phyloP scores from a whole-genome alignment of 1,140 invertebrate species.

The Cataglyphis hispanica region DNA sequence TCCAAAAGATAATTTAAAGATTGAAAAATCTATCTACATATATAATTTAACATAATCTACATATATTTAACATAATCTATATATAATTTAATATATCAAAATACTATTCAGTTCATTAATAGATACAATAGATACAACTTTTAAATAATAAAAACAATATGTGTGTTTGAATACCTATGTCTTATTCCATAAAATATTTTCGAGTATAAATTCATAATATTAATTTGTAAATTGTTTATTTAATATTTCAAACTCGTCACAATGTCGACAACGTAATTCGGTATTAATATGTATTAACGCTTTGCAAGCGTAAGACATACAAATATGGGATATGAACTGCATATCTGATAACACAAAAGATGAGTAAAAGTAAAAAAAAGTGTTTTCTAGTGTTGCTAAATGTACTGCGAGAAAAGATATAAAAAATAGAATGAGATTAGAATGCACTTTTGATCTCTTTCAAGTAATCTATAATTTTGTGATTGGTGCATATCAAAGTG shows the following conservation, averaged over 20 bases:
- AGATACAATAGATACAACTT: background rate
- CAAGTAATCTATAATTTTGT: too few relatives aligned
- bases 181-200: slow-evolving; percentile 34
- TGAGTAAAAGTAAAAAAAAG: too few relatives aligned
- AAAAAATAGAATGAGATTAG: too few relatives aligned
- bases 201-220: slow-evolving; percentile 43
- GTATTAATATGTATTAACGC: background rate
- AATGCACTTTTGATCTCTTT: too few relatives aligned
- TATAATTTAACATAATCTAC: background rate
- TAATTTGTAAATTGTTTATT: background rate
- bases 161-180: slow-evolving; percentile 32
- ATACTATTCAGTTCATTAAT: background rate
- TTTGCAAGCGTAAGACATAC: too few relatives aligned
- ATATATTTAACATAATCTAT: too few relatives aligned
- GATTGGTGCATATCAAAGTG: too few relatives aligned
- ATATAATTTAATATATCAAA: background rate
- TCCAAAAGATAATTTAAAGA: background rate
- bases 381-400: too few relatives aligned
- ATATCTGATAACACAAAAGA: too few relatives aligned
- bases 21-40: background rate
- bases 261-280: background rate
- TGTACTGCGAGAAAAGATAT: too few relatives aligned
- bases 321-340: too few relatives aligned
- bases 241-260: background rate
- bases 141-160: background rate